Evolutionary conservation across 1,140 invertebrate genomes (phyloP), one percentile per base, ranked within the genome.

Genomic region (Oedothorax gibbosus): DNA sequence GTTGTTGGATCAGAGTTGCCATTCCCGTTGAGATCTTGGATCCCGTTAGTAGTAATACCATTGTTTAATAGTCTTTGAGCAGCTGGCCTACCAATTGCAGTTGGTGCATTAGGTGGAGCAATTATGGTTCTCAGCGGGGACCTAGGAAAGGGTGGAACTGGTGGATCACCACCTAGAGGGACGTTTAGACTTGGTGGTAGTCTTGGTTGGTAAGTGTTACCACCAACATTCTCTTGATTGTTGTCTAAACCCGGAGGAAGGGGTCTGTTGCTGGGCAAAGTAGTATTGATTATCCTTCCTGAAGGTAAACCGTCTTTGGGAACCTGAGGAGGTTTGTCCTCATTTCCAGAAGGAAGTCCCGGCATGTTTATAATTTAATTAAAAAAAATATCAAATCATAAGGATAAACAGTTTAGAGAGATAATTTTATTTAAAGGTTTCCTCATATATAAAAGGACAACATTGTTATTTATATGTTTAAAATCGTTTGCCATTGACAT

Each of bases 121-220:
- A 85, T 85, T 7, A 85, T 85, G 11, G 83, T 85, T 14, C 83
- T 68, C 12, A 85, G 35, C 53, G 83, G 83, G 1, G 83, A 85
- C 62, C 83, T 57, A 20, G 73, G 83, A 5, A 85, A 51, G 6
- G n/a, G 10, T 18, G n/a, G 53, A 5, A 66, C 65, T 5, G 49
- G 54, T 7, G 54, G 54, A 54, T 75, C 80, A 53, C 62, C 62
- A 18, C 56, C 56, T 2, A 73, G 65, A 11, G 83, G 83, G 0
- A 85, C 75, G 2, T 73, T 64, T 12, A 85, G 64, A 64, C n/a
- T 84, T 54, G 62, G 20, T 50, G 20, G 56, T 20, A 73, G 53
- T 49, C 80, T 73, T 8, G 71, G 69, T 18, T 14, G 18, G 62
- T 12, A 60, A 2, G 50, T 8, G 8, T 81, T 68, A 49, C 53